A percentile compares a stretch with the other conserved stretches of the same genome.
These are phyloP conservation scores for Morpho deidamia DNA, from an alignment of 2,888 invertebrate genomes.

Conservation along the genomic window DNA sequence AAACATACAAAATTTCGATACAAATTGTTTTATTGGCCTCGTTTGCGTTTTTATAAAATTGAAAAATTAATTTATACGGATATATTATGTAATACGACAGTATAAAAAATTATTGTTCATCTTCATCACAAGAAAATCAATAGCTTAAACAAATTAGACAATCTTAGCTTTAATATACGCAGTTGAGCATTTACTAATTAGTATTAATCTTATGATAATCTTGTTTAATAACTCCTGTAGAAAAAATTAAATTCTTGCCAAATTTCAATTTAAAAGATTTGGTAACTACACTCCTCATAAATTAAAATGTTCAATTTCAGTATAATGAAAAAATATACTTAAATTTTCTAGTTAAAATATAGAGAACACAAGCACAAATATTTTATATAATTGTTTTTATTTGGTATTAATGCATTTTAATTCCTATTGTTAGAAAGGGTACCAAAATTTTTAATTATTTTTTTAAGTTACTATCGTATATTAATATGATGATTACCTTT, in stretches of 20 bases:
- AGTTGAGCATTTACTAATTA: slow-evolving; percentile 62
- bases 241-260: slow-evolving; percentile 8
- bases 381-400: too few relatives aligned
- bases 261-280: slow-evolving; percentile 36
- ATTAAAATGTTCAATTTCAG: slow-evolving; percentile 30
- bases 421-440: too few relatives aligned
- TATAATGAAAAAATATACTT: slow-evolving; percentile 26
- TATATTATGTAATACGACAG: slow-evolving; percentile 43
- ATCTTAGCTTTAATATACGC: slow-evolving; percentile 35
- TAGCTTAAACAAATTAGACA: slow-evolving; percentile 25
- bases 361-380: slow-evolving; percentile 46
- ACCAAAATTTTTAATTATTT: too few relatives aligned
- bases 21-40: slow-evolving; percentile 63
- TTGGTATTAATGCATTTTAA: too few relatives aligned
- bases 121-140: slow-evolving; percentile 27
- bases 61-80: slow-evolving; percentile 46
- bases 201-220: slow-evolving; percentile 34
- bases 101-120: slow-evolving; percentile 59
- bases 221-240: slow-evolving; percentile 11
- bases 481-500: too few relatives aligned
- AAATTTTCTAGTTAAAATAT: slow-evolving; percentile 35
- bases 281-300: slow-evolving; percentile 54
- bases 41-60: slow-evolving; percentile 64
- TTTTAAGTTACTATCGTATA: too few relatives aligned
- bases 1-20: slow-evolving; percentile 72